These are phyloP conservation scores for Leucophora obtusa DNA, from an alignment of 2,888 invertebrate genomes.

Conservation along the genomic window DNA sequence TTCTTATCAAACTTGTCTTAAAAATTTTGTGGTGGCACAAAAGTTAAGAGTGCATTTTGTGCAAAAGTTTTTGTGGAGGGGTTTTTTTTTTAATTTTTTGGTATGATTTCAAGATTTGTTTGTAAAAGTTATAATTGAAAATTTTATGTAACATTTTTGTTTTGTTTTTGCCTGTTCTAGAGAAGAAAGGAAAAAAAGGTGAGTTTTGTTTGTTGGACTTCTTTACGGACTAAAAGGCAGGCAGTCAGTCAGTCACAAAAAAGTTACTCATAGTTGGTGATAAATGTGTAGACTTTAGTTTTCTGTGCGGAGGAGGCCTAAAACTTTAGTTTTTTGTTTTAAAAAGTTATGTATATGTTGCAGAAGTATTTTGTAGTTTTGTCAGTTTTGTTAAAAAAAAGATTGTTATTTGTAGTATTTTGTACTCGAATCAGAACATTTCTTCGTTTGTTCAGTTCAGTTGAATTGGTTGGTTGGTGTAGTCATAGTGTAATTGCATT, in stretches of 20 bases:
- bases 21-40: constrained; percentile 63
- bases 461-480: background rate
- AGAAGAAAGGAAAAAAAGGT: constrained; percentile 45
- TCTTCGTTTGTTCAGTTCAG: constrained; percentile 22
- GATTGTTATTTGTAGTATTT: background rate
- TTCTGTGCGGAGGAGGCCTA: constrained; percentile 37
- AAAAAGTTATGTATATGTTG: constrained; percentile 25
- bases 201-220: constrained; percentile 49
- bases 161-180: constrained; percentile 26
- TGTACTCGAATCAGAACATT: background rate
- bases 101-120: constrained; percentile 63
- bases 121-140: constrained; percentile 64
- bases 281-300: constrained; percentile 32
- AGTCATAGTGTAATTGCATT: constrained; percentile 23
- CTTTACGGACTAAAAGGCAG: constrained; percentile 19
- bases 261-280: constrained; percentile 26
- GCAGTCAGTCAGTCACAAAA: background rate
- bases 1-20: constrained; percentile 63
- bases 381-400: background rate
- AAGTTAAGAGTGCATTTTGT: constrained; percentile 64
- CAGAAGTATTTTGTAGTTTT: constrained; percentile 1
- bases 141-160: constrained; percentile 58
- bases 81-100: constrained; percentile 37
- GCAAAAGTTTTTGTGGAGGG: constrained; percentile 59
- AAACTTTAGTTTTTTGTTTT: constrained; percentile 34